phyloP scores from a whole-genome alignment of 2,113 vertebrate species.

The Rissa tridactyla region DNA sequence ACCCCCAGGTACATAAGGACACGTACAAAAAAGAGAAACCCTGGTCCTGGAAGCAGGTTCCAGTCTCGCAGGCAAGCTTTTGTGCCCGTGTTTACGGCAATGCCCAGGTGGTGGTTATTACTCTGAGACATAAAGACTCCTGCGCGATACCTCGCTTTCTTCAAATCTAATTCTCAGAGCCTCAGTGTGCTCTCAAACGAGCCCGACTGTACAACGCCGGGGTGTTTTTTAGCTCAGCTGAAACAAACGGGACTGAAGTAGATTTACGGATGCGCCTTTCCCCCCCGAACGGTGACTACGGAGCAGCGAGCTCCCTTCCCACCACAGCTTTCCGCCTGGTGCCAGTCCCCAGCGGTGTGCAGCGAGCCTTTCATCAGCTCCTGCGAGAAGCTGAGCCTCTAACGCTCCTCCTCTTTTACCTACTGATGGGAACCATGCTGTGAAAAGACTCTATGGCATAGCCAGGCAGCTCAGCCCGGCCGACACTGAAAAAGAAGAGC shows the following conservation, averaged over 20 bases:
- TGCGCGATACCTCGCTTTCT: rapidly evolving
- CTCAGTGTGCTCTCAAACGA: background rate
- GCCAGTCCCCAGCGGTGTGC: rapidly evolving
- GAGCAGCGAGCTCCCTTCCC: background rate
- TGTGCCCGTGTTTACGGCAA: background rate
- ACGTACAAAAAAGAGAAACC: background rate
- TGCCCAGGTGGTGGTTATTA: too few species aligned
- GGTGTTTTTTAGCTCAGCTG: background rate
- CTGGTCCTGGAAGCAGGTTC: background rate
- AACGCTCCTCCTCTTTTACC: too few species aligned
- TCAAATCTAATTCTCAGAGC: background rate
- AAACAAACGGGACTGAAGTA: background rate
- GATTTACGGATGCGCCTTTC: background rate
- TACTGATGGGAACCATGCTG: background rate
- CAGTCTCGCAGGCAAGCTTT: background rate
- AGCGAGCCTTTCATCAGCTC: background rate
- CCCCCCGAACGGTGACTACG: background rate
- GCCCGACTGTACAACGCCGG: background rate
- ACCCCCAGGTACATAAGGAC: background rate
- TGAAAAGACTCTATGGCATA: background rate
- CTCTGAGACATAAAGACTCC: background rate
- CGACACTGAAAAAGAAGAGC: background rate
- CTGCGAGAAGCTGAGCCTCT: background rate
- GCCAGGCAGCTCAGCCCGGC: background rate
- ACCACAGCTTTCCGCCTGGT: background rate